Evolutionary conservation across 2,113 vertebrate species (phyloP).

Genomic region (Ornithorhynchus anatinus): DNA sequence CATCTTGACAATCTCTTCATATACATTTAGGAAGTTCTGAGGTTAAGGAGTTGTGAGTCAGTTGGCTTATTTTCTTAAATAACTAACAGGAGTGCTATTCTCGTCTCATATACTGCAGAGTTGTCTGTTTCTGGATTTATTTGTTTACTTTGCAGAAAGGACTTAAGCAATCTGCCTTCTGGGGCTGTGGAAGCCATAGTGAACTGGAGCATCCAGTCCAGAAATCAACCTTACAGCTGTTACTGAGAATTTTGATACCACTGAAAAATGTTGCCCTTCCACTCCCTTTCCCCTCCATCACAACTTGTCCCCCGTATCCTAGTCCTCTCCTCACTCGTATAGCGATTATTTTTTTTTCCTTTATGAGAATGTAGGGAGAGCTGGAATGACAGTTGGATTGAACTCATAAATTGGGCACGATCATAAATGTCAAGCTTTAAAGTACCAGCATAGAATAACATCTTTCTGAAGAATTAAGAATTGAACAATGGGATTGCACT

Average conservation of each 20-base stretch:
- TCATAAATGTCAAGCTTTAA: not conserved
- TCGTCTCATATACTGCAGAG: constrained; percentile 22
- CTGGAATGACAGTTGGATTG: not conserved
- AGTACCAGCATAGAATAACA: not conserved
- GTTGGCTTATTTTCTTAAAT: constrained; percentile 10
- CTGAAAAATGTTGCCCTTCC: not conserved
- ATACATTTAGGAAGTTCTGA: not conserved
- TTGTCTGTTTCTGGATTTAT: constrained; percentile 3
- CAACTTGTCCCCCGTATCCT: not conserved
- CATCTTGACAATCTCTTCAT: not conserved
- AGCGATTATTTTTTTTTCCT: not conserved
- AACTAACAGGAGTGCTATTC: constrained; percentile 28
- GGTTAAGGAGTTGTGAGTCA: constrained; percentile 8
- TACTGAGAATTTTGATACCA: not conserved
- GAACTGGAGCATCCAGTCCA: constrained; percentile 23
- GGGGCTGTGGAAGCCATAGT: not conserved
- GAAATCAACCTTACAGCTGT: constrained; percentile 11
- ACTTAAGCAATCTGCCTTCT: constrained; percentile 48
- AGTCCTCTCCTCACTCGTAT: not conserved
- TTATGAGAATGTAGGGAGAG: not conserved
- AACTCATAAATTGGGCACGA: constrained; percentile 21
- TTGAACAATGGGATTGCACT: constrained; percentile 7
- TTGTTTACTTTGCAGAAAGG: not conserved
- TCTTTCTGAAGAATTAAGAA: not conserved
- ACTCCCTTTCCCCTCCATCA: not conserved